These are phyloP conservation scores for Bursaphelenchus okinawaensis DNA, from an alignment of 2,888 invertebrate genomes.

Conservation along the genomic window DNA sequence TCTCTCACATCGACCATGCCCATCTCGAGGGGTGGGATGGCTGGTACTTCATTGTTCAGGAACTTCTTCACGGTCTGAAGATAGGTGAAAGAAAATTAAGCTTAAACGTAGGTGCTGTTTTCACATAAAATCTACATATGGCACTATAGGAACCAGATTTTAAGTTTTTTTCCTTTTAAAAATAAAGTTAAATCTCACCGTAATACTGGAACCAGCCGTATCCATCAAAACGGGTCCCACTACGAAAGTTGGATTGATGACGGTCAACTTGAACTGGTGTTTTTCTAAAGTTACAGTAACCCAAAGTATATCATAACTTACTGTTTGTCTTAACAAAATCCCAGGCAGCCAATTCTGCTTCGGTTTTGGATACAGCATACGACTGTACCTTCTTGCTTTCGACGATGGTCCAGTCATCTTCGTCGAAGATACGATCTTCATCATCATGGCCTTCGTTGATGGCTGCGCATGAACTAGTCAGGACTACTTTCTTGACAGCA, in stretches of 20 bases:
- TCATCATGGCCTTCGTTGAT: slow-evolving; percentile 57
- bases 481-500: slow-evolving; percentile 62
- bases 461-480: slow-evolving; percentile 62
- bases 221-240: slow-evolving; percentile 61
- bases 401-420: slow-evolving; percentile 47
- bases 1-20: slow-evolving; percentile 63
- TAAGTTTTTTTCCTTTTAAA: too few species aligned
- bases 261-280: slow-evolving; percentile 61
- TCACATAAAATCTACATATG: neutral
- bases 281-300: slow-evolving; percentile 31
- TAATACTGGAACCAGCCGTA: slow-evolving; percentile 51
- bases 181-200: slow-evolving; percentile 28
- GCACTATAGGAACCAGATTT: neutral
- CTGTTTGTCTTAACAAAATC: slow-evolving; percentile 60
- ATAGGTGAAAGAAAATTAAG: neutral
- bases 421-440: slow-evolving; percentile 38
- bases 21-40: slow-evolving; percentile 59
- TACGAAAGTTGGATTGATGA: slow-evolving; percentile 62
- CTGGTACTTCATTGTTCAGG: slow-evolving; percentile 51
- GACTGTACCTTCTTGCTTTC: slow-evolving; percentile 35
- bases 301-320: neutral
- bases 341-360: slow-evolving; percentile 64
- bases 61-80: slow-evolving; percentile 27
- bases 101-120: neutral
- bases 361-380: slow-evolving; percentile 59